Conservation (phyloP, 2,113 vertebrate species). For the Amphilophus citrinellus region DNA sequence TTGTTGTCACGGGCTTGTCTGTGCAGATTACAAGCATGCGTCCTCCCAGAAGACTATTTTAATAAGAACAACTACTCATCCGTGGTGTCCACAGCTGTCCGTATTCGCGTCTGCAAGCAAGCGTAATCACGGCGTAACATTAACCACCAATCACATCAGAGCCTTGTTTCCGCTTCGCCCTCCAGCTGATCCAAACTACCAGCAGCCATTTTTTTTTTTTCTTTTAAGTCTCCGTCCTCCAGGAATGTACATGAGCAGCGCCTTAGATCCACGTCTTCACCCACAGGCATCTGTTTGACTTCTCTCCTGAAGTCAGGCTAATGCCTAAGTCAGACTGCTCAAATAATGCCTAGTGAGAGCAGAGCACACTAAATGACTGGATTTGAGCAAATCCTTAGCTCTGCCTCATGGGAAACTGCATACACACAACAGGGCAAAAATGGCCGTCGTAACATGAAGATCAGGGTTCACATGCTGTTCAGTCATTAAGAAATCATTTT, state of each 20-base stretch:
- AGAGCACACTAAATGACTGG: conserved; percentile 59
- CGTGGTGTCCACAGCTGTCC: conserved; percentile 7
- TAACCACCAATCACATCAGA: neutral
- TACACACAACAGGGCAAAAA: conserved; percentile 34
- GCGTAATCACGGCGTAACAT: neutral
- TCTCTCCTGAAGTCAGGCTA: conserved; percentile 43
- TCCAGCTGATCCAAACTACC: neutral
- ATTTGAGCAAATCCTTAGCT: conserved; percentile 69
- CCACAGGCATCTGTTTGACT: conserved; percentile 35
- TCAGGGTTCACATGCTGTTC: neutral
- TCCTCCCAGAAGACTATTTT: neutral
- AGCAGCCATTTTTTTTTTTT: neutral
- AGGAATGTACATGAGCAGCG: conserved; percentile 17
- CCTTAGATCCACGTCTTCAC: conserved; percentile 24
- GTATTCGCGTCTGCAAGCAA: neutral
- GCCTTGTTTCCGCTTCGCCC: neutral
- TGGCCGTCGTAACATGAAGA: conserved; percentile 16
- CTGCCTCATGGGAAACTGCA: conserved; percentile 50
- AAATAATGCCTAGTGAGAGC: conserved; percentile 58
- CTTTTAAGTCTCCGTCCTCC: conserved; percentile 6
- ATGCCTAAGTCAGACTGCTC: conserved; percentile 55
- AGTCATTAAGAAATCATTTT: conserved; percentile 24
- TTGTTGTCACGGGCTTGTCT: neutral
- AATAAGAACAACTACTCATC: conserved; percentile 8
- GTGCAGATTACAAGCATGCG: neutral